Base-by-base conservation (phyloP, 2,888 invertebrate genomes). In the Torymus texanus region DNA sequence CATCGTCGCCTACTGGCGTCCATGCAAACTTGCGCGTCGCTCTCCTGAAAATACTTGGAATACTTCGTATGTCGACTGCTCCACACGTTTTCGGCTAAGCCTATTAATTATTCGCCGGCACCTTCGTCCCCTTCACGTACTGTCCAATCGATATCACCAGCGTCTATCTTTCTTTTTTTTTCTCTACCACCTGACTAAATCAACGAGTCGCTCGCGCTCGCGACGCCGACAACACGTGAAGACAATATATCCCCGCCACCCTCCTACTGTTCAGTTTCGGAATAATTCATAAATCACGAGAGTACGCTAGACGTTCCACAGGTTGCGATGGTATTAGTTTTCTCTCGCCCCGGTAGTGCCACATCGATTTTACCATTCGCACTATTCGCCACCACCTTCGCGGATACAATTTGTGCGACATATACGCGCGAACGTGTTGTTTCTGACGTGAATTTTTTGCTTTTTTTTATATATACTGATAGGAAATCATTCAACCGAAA, bases 241-340 rank as follows among this genome's bases (percentile, higher is more conserved):
- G 56, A 68, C 68, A 68, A 68, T 68, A 63, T 63, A 41, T 63
- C 1, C 0, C 41, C 16, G 29, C 8, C 14, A 51, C 13, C 12
- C 41, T 8, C 41, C 1, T 5, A 5, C 29, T 29, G 4, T 29
- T 29, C 41, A 8, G 8, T 41, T 41, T 21, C 29, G 70, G 58
- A 70, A 70, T 70, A 56, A 70, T 70, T 70, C 70, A 70, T 70
- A 70, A 70, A 59, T 70, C 70, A 70, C 68, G 5, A 13, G 24
- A 16, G 29, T 53, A 21, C 18, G 53, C 12, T 51, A 51, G 12
- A 56, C 41, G 50, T n/a, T 70, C 70, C 50, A 70, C 70, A 70
- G 70, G 70, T 70, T 70, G 70, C 8, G 12, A 24, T 41, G 29
- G 56, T 56, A 56, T 55, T 21, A 67, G 67, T 67, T 21, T 10